Evolutionary conservation across 2,888 invertebrate genomes (phyloP).

Genomic region (Drosophila testacea): DNA sequence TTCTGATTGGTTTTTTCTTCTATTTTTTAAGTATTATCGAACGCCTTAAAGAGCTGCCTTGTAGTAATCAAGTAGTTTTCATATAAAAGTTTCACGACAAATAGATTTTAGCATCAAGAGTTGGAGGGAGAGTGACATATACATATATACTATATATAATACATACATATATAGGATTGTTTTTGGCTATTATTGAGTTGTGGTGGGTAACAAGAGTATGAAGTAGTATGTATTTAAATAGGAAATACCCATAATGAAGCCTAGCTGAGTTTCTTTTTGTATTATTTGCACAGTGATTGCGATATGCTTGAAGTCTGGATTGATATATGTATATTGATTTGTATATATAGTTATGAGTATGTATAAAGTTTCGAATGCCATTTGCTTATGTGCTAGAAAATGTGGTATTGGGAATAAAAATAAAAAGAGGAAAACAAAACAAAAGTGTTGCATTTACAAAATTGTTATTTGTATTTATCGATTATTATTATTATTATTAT

Average conservation of each 20-base stretch:
- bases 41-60: slow-evolving; percentile 51
- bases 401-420: slow-evolving; percentile 4
- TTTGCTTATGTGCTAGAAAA: slow-evolving; percentile 45
- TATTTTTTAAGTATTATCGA: slow-evolving; percentile 22
- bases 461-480: slow-evolving; percentile 62
- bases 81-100: slow-evolving; percentile 68
- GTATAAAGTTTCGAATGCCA: slow-evolving; percentile 31
- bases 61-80: slow-evolving; percentile 21
- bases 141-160: slow-evolving; percentile 25
- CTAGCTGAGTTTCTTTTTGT: slow-evolving; percentile 38
- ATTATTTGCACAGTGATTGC: slow-evolving; percentile 64
- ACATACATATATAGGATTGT: slow-evolving; percentile 7
- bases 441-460: slow-evolving; percentile 57
- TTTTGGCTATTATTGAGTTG: slow-evolving; percentile 54
- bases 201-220: slow-evolving; percentile 48
- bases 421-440: slow-evolving; percentile 45
- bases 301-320: slow-evolving; percentile 72
- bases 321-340: slow-evolving; percentile 26
- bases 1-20: slow-evolving; percentile 11
- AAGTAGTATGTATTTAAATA: slow-evolving; percentile 14
- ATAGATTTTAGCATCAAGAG: slow-evolving; percentile 56
- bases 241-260: slow-evolving; percentile 43
- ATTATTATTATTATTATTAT: slow-evolving; percentile 10
- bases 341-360: slow-evolving; percentile 23
- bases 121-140: slow-evolving; percentile 55